Evolutionary conservation across 37 sponge, comb jelly and placozoan species (phyloP).

Genomic region (Petrosia ficiformis): DNA sequence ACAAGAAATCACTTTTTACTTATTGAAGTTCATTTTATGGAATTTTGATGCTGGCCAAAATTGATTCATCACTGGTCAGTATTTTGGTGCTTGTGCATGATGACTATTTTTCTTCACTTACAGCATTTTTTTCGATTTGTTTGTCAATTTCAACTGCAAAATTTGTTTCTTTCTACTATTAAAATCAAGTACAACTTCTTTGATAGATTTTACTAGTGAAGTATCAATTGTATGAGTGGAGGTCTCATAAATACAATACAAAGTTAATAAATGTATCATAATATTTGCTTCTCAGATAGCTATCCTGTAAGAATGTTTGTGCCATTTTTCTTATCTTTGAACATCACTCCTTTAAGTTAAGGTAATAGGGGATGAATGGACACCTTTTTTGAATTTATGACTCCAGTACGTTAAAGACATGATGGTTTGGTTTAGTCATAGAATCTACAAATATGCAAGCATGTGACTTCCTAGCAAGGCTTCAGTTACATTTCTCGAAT

Average conservation of each 20-base stretch:
- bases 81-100: too few relatives aligned
- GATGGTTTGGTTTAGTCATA: neutral
- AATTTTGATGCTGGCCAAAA: too few relatives aligned
- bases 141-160: neutral
- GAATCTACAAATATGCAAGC: too few relatives aligned
- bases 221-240: too few relatives aligned
- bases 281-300: neutral
- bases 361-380: neutral
- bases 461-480: too few relatives aligned
- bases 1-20: too few relatives aligned
- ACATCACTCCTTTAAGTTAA: neutral
- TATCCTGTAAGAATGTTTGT: neutral
- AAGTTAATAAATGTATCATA: neutral
- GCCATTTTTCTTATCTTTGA: neutral
- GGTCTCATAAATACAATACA: neutral
- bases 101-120: too few relatives aligned
- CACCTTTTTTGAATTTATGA: neutral
- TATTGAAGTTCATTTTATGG: too few relatives aligned
- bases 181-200: neutral
- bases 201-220: neutral
- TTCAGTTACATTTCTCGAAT: too few relatives aligned
- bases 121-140: neutral
- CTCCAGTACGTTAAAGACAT: neutral
- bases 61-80: too few relatives aligned
- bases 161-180: neutral